Conservation (phyloP, 2,113 vertebrate species). For the Ciconia maguari region DNA sequence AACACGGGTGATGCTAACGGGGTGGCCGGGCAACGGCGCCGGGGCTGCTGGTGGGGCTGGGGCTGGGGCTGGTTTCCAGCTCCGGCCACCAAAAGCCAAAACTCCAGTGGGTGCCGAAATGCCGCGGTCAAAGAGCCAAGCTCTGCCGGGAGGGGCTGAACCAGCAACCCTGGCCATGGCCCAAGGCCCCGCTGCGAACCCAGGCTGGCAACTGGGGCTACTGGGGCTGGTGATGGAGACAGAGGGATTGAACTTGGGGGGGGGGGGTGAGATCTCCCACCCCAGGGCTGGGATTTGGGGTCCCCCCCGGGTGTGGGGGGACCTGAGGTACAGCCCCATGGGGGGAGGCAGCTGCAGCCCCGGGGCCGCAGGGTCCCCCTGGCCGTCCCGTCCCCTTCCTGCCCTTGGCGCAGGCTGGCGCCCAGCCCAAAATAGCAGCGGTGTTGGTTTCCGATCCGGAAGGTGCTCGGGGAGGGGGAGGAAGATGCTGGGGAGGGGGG, state of each 20-base stretch:
- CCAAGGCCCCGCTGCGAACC: accelerated
- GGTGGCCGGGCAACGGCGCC: accelerated
- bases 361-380: background rate
- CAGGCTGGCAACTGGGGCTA: background rate
- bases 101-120: background rate
- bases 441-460: constrained; percentile 61
- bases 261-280: no score
- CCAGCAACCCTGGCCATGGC: accelerated
- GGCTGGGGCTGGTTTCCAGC: background rate
- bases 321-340: background rate
- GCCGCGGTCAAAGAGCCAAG: accelerated
- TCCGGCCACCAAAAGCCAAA: background rate
- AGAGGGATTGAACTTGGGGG: background rate
- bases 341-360: background rate
- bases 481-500: background rate
- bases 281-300: background rate
- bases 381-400: background rate
- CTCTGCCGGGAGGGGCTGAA: background rate
- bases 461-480: constrained; percentile 7
- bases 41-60: background rate
- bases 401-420: constrained; percentile 5
- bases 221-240: background rate
- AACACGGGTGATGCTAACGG: accelerated
- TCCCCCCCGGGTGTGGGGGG: accelerated
- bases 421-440: constrained; percentile 45